phyloP scores from a whole-genome alignment of 1,140 invertebrate genomes.

The Brachionus koreanus region DNA sequence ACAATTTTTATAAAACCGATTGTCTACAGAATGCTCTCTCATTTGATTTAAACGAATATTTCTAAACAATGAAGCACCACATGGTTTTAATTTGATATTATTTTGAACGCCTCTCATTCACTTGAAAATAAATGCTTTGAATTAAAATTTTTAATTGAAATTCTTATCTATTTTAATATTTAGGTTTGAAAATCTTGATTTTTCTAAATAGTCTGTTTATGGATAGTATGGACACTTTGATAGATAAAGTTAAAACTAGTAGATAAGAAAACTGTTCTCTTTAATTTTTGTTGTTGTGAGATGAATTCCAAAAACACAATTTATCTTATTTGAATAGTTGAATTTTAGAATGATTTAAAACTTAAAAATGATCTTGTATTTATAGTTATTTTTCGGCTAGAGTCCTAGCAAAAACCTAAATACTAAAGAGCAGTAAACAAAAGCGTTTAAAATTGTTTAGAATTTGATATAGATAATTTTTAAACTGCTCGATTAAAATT shows the following conservation, averaged over 20 bases:
- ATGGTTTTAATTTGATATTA: neutral
- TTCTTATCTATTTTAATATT: neutral
- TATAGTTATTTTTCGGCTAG: neutral
- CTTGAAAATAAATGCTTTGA: slow-evolving; percentile 17
- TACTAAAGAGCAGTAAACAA: slow-evolving; percentile 15
- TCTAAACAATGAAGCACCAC: neutral
- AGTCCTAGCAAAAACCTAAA: neutral
- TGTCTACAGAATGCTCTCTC: slow-evolving; percentile 26
- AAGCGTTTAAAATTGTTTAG: neutral
- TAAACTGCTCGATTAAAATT: slow-evolving; percentile 33
- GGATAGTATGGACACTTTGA: slow-evolving; percentile 1
- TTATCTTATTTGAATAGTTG: neutral
- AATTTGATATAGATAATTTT: slow-evolving; percentile 38
- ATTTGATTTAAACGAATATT: slow-evolving; percentile 1
- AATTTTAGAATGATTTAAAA: neutral
- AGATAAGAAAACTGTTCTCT: neutral
- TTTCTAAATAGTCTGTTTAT: neutral
- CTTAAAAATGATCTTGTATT: slow-evolving; percentile 7
- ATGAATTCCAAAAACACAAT: neutral
- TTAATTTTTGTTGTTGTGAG: neutral
- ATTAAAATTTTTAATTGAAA: neutral
- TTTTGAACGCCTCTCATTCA: neutral
- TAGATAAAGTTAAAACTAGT: slow-evolving; percentile 1
- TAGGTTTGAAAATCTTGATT: neutral
- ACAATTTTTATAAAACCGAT: slow-evolving; percentile 7